These are phyloP conservation scores for Oxyura jamaicensis DNA, from an alignment of 2,113 vertebrate species.

Conservation along the genomic window DNA sequence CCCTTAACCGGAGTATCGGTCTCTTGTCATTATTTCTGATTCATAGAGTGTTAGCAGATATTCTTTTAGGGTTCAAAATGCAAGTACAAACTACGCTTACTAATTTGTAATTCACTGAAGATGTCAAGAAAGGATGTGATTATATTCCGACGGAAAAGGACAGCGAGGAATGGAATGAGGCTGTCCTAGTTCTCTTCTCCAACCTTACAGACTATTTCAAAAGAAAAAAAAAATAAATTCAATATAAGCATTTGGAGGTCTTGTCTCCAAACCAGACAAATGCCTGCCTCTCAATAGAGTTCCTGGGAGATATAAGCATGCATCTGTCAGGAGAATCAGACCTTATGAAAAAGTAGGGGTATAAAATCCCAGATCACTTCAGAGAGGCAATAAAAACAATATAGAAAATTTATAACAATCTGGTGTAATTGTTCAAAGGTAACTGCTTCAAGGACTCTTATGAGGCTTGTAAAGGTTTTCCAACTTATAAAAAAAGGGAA, in stretches of 20 bases:
- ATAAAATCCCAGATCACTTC: conserved; percentile 40
- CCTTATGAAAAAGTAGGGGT: not conserved
- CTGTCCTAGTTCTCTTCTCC: not conserved
- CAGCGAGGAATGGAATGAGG: not conserved
- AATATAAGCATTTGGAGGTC: not conserved
- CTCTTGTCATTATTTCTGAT: not conserved
- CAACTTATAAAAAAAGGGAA: conserved; percentile 6
- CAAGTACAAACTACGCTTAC: not conserved
- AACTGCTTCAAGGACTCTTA: conserved; percentile 44
- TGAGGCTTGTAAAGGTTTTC: conserved; percentile 28
- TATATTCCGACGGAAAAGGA: not conserved
- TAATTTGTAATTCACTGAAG: not conserved
- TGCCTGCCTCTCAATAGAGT: conserved; percentile 34
- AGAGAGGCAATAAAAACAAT: conserved; percentile 60
- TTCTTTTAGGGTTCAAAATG: not conserved
- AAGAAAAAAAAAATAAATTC: not conserved
- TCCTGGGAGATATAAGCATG: conserved; percentile 35
- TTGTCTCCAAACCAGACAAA: conserved; percentile 16
- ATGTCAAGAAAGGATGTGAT: not conserved
- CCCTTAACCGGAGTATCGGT: not conserved
- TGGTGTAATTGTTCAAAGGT: conserved; percentile 27
- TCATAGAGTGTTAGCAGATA: not conserved
- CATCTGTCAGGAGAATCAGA: conserved; percentile 37
- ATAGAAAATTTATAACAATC: conserved; percentile 45
- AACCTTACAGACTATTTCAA: rapidly evolving